phyloP scores from a whole-genome alignment of 2,888 invertebrate genomes.

The Megalurothrips usitatus region DNA sequence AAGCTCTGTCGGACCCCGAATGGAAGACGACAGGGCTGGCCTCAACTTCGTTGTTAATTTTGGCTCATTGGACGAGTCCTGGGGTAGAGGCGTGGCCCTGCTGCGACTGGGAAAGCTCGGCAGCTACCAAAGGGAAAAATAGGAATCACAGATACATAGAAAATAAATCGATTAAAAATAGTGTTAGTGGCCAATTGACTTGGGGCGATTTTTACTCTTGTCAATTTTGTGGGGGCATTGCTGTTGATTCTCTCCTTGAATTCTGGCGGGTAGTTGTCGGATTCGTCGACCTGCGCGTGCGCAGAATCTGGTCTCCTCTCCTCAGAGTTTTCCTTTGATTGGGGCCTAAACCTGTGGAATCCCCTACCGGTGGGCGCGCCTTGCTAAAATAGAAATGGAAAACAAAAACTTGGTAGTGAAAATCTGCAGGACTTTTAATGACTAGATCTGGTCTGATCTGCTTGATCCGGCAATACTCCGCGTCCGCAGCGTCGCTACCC shows the following conservation, averaged over 20 bases:
- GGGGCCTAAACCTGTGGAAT: not conserved
- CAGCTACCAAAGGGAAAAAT: not conserved
- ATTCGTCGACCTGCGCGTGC: not conserved
- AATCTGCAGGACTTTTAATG: not conserved
- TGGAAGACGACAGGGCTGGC: not conserved
- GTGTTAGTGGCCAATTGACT: not conserved
- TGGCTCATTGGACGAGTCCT: not conserved
- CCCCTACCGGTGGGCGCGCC: not conserved
- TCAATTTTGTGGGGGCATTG: not conserved
- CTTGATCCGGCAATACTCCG: not conserved
- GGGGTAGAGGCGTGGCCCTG: not conserved
- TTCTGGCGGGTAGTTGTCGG: not conserved
- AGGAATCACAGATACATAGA: not conserved
- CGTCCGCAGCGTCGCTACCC: not conserved
- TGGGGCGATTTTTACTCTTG: not conserved
- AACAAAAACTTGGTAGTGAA: not conserved
- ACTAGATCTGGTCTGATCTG: too few relatives aligned
- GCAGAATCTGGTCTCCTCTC: not conserved
- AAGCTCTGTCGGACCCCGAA: not conserved
- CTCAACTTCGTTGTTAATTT: not conserved
- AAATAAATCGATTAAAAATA: not conserved
- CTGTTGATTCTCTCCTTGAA: not conserved
- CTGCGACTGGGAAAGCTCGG: not conserved
- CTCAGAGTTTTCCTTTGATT: not conserved
- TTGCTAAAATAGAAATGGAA: not conserved